phyloP scores from a whole-genome alignment of 2,888 invertebrate genomes.

The Macaria liturata region DNA sequence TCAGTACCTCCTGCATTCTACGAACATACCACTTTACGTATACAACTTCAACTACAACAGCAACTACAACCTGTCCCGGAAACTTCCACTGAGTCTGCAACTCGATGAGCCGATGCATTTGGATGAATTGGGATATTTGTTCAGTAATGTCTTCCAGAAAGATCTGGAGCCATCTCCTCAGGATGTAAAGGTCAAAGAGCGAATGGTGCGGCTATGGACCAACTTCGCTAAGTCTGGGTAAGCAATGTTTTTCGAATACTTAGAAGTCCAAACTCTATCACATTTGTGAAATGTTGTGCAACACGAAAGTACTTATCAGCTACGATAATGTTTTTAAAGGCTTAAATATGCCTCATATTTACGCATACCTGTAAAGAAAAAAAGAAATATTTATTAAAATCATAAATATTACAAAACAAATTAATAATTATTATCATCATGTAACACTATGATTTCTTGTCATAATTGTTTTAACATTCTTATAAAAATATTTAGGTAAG shows the following conservation, averaged over 20 bases:
- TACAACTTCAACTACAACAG: conserved; percentile 75
- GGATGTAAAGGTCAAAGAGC: conserved; percentile 69
- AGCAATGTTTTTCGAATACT: conserved; percentile 37
- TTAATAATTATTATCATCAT: too few species aligned
- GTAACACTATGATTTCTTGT: too few species aligned
- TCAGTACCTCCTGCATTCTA: conserved; percentile 58
- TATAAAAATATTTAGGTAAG: too few species aligned
- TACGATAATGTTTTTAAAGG: too few species aligned
- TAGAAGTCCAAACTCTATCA: too few species aligned
- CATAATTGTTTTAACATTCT: too few species aligned
- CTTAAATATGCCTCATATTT: too few species aligned
- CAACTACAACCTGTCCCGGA: conserved; percentile 56
- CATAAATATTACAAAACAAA: too few species aligned
- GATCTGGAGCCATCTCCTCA: conserved; percentile 58
- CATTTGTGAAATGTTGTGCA: too few species aligned
- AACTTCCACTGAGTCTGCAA: conserved; percentile 41
- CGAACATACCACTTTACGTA: conserved; percentile 65
- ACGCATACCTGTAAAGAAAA: too few species aligned
- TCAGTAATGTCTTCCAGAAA: conserved; percentile 60
- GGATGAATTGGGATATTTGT: conserved; percentile 71
- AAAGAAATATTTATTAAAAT: too few species aligned
- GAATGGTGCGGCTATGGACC: conserved; percentile 71
- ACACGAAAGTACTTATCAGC: too few species aligned
- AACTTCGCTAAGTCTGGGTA: conserved; percentile 78
- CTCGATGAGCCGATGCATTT: conserved; percentile 58